Conservation (phyloP, 64 coral and sea anemone species). For the Hydrozoanthus tunicans region DNA sequence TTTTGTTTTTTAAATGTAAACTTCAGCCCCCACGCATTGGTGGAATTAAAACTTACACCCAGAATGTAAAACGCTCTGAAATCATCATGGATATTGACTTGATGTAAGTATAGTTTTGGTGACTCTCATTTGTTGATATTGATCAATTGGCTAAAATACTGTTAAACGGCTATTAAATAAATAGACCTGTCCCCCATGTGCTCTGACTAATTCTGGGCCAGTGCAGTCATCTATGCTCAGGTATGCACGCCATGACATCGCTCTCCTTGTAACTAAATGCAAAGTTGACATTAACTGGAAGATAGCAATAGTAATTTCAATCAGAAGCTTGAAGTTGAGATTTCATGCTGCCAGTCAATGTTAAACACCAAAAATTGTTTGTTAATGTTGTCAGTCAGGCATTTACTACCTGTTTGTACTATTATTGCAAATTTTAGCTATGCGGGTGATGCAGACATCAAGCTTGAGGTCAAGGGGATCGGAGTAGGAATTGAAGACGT, state of each 20-base stretch:
- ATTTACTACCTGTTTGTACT: background rate
- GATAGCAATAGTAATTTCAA: background rate
- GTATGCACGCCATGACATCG: too few relatives aligned
- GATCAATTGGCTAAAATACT: too few relatives aligned
- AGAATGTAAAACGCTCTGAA: conserved; percentile 97
- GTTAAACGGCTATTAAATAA: too few relatives aligned
- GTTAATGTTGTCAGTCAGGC: background rate
- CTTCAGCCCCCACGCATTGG: conserved; percentile 95
- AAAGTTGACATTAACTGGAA: background rate
- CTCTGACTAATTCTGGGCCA: too few relatives aligned
- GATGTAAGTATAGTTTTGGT: conserved; percentile 74
- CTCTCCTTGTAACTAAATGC: background rate
- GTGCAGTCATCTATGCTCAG: too few relatives aligned
- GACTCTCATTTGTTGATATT: too few relatives aligned
- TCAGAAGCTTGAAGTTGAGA: background rate
- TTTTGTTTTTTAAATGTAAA: background rate
- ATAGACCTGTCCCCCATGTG: too few relatives aligned
- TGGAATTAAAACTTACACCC: conserved; percentile 94
- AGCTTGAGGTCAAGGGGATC: conserved; percentile 80
- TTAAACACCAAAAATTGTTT: too few relatives aligned
- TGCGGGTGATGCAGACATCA: conserved; percentile 94
- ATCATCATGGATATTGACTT: conserved; percentile 98
- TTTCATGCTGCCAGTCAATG: too few relatives aligned
- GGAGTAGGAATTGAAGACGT: conserved; percentile 98
- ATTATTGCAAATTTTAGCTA: conserved; percentile 65